Evolutionary conservation across 2,113 vertebrate species (phyloP).

Genomic region (Kryptolebias marmoratus): DNA sequence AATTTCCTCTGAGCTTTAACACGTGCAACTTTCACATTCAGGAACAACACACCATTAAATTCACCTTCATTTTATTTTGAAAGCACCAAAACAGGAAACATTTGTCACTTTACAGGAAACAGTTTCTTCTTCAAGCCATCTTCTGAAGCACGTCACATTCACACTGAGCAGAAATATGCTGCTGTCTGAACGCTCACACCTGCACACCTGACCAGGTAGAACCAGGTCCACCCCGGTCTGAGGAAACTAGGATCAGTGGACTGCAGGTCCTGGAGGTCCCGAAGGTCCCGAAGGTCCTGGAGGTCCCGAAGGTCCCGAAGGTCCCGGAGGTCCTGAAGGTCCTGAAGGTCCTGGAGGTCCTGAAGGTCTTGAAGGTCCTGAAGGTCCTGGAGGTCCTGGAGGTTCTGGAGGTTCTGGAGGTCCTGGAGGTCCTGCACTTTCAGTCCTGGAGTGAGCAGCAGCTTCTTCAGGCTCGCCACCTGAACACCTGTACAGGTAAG

Average conservation of each 20-base stretch:
- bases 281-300: neutral
- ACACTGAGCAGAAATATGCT: neutral
- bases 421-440: conserved; percentile 6
- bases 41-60: conserved; percentile 1
- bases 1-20: neutral
- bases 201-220: conserved; percentile 20
- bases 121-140: neutral
- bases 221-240: neutral
- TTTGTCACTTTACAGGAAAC: neutral
- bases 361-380: neutral
- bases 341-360: conserved; percentile 15
- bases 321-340: conserved; percentile 6
- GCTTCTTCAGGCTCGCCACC: conserved; percentile 24
- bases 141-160: neutral
- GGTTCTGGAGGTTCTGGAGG: conserved; percentile 4
- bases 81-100: conserved; percentile 4
- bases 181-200: conserved; percentile 13
- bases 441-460: conserved; percentile 1
- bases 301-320: conserved; percentile 2
- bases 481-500: conserved; percentile 47
- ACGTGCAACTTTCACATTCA: neutral
- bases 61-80: conserved; percentile 17
- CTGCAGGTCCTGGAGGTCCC: conserved; percentile 15
- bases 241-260: conserved; percentile 12
- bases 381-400: conserved; percentile 12